These are phyloP conservation scores for Listronotus oregonensis DNA, from an alignment of 1,140 invertebrate genomes.

Conservation along the genomic window DNA sequence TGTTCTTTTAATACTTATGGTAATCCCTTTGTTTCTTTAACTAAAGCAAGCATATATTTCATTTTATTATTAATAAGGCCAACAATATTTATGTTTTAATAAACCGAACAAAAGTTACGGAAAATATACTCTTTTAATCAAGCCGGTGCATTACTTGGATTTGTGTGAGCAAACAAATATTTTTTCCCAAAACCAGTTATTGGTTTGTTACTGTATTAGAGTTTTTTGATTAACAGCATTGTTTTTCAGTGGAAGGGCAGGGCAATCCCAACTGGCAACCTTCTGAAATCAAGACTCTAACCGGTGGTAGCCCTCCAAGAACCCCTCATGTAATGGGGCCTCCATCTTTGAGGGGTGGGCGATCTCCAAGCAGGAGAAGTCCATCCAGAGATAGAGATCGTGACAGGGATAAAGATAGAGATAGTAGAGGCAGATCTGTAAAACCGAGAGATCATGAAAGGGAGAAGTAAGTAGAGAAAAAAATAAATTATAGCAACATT, in stretches of 20 bases:
- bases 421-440: conserved; percentile 57
- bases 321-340: conserved; percentile 52
- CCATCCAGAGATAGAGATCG: conserved; percentile 41
- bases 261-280: conserved; percentile 62
- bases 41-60: too few relatives aligned
- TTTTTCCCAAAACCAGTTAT: too few relatives aligned
- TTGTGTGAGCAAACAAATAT: too few relatives aligned
- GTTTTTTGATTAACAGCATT: not conserved
- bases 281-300: conserved; percentile 67
- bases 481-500: too few relatives aligned
- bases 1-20: too few relatives aligned
- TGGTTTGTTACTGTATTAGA: too few relatives aligned
- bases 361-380: conserved; percentile 40
- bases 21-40: too few relatives aligned
- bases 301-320: conserved; percentile 50
- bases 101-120: too few relatives aligned
- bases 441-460: conserved; percentile 57
- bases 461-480: conserved; percentile 42
- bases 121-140: too few relatives aligned
- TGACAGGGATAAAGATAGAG: conserved; percentile 57
- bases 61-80: too few relatives aligned
- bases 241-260: conserved; percentile 51
- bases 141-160: too few relatives aligned
- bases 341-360: conserved; percentile 50
- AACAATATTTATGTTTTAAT: too few relatives aligned